Conservation (phyloP, 2,888 invertebrate genomes). For the Podabrus alpinus region DNA sequence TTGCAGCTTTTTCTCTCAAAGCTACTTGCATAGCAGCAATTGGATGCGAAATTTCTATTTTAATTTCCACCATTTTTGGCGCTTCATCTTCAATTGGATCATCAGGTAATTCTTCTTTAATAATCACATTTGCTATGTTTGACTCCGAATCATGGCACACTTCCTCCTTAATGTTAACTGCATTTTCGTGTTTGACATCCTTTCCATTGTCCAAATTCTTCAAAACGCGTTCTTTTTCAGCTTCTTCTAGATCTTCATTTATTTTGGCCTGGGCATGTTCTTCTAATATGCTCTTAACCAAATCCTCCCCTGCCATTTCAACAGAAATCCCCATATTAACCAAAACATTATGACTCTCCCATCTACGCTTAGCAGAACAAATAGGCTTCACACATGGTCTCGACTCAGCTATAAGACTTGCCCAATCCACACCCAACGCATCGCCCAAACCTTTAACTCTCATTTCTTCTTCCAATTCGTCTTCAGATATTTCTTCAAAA, state of each 20-base stretch:
- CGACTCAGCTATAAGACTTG: slow-evolving; percentile 82
- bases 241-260: slow-evolving; percentile 38
- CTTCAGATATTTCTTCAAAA: slow-evolving; percentile 90
- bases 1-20: slow-evolving; percentile 62
- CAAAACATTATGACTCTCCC: slow-evolving; percentile 80
- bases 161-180: slow-evolving; percentile 35
- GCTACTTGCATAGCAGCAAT: slow-evolving; percentile 67
- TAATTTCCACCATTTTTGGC: slow-evolving; percentile 35
- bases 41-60: slow-evolving; percentile 54
- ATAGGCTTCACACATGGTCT: slow-evolving; percentile 59
- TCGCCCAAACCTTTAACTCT: slow-evolving; percentile 78
- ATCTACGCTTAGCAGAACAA: slow-evolving; percentile 71
- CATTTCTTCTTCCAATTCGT: slow-evolving; percentile 83
- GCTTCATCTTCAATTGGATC: slow-evolving; percentile 36
- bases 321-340: slow-evolving; percentile 80
- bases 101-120: slow-evolving; percentile 25
- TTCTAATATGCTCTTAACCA: slow-evolving; percentile 57
- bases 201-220: slow-evolving; percentile 20
- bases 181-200: slow-evolving; percentile 30
- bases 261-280: slow-evolving; percentile 48
- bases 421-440: slow-evolving; percentile 95
- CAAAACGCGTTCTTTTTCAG: slow-evolving; percentile 1
- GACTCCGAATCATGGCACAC: slow-evolving; percentile 24
- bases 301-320: slow-evolving; percentile 73
- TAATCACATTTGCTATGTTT: slow-evolving; percentile 39